Evolutionary conservation across 2,113 vertebrate species (phyloP).

Genomic region (Pungitius pungitius): DNA sequence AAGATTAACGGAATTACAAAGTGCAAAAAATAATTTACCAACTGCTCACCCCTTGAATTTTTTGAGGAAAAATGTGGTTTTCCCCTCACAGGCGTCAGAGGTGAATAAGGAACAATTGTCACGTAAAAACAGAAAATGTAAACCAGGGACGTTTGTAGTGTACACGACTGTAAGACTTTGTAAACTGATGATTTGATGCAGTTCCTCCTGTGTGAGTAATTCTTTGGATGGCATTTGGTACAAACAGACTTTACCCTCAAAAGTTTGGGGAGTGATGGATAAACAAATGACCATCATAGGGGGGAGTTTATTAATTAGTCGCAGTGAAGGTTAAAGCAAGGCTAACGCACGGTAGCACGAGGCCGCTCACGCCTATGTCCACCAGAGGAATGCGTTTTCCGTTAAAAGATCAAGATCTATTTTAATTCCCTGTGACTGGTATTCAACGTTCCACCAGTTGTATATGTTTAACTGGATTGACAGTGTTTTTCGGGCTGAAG

Average conservation of each 20-base stretch:
- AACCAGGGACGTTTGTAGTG: neutral
- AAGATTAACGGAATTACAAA: neutral
- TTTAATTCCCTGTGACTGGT: neutral
- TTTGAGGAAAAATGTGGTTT: neutral
- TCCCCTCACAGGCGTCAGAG: neutral
- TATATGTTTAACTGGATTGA: conserved; percentile 27
- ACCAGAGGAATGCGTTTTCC: neutral
- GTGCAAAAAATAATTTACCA: neutral
- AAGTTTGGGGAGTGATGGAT: neutral
- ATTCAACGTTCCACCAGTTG: neutral
- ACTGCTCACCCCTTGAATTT: neutral
- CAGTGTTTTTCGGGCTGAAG: neutral
- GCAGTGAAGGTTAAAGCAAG: neutral
- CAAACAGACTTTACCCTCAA: neutral
- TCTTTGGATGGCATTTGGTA: neutral
- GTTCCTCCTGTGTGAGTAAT: no score
- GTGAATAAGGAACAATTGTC: neutral
- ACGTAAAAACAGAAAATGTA: neutral
- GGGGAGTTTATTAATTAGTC: no score
- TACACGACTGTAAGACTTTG: neutral
- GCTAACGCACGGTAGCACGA: neutral
- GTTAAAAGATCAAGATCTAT: neutral
- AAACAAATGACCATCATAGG: neutral
- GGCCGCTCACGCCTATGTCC: neutral
- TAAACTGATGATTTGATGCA: no score